Conservation (phyloP, 2,888 invertebrate species). For the Stramonita haemastoma region DNA sequence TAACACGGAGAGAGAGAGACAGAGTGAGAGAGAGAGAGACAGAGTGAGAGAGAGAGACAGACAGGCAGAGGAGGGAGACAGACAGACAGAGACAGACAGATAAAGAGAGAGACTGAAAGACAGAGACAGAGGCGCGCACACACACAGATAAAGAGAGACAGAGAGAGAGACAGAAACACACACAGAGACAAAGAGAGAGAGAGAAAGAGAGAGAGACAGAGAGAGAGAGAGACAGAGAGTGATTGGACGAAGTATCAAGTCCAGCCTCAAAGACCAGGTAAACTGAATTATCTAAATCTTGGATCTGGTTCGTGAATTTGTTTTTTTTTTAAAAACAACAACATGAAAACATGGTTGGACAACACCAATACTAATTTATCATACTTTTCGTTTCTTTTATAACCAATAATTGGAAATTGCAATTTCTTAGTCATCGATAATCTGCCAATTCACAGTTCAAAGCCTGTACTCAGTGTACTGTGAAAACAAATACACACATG, state of each 20-base stretch:
- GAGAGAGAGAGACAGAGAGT: background rate
- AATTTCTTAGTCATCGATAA: no score
- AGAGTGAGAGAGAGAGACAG: conserved; percentile 1
- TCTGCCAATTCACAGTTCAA: no score
- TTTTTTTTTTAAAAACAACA: no score
- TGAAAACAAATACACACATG: background rate
- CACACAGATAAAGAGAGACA: background rate
- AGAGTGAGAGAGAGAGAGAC: background rate
- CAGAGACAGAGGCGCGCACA: background rate
- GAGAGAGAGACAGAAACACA: background rate
- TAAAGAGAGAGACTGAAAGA: conserved; percentile 15
- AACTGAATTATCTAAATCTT: no score
- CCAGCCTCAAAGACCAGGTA: no score
- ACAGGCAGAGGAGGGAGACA: background rate
- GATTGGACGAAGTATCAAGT: background rate
- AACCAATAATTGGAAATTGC: no score
- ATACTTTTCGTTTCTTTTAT: no score
- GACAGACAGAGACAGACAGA: background rate
- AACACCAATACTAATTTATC: no score
- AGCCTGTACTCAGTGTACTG: no score
- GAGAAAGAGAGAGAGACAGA: background rate
- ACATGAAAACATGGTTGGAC: no score
- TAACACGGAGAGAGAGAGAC: conserved; percentile 9
- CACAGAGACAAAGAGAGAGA: background rate
- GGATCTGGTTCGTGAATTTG: no score